Percentiles rank a stretch among this genome's conserved stretches.
Conservation (phyloP, 2,797 vertebrate genomes). For the Tiaroga cobitis region DNA sequence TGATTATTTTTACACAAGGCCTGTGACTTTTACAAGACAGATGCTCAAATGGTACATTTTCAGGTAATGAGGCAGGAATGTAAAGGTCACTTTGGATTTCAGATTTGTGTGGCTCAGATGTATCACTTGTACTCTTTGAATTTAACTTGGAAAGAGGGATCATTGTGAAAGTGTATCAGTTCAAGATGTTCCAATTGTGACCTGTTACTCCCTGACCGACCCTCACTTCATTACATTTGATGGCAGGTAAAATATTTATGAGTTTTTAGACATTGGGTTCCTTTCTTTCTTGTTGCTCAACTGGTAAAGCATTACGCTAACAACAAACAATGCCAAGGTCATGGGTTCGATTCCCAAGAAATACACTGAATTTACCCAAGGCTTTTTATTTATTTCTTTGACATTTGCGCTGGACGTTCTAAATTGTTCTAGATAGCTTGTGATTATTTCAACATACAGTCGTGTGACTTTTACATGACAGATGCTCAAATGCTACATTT, state of each 20-base stretch:
- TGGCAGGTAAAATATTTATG: slow-evolving; percentile 72
- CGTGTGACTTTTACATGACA: slow-evolving; percentile 31
- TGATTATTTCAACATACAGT: slow-evolving; percentile 13
- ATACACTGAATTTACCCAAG: not conserved
- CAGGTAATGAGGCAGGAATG: slow-evolving; percentile 1
- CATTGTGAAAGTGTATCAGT: slow-evolving; percentile 63
- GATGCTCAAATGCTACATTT: slow-evolving; percentile 23
- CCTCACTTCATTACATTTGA: slow-evolving; percentile 83
- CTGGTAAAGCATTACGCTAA: not conserved
- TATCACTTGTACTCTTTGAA: not conserved
- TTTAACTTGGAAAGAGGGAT: slow-evolving; percentile 20
- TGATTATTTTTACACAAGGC: not conserved
- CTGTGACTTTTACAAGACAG: slow-evolving; percentile 16
- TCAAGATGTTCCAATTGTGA: slow-evolving; percentile 78
- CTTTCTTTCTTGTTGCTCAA: not conserved
- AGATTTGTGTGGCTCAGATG: not conserved
- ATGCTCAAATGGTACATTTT: slow-evolving; percentile 14
- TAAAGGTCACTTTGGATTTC: slow-evolving; percentile 36
- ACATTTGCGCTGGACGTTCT: not conserved
- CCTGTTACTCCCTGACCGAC: slow-evolving; percentile 82
- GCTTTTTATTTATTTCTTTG: not conserved
- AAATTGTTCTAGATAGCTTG: not conserved
- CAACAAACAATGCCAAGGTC: not conserved
- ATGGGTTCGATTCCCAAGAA: not conserved
- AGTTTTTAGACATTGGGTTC: not conserved